These are phyloP conservation scores for Cydia amplana DNA, from an alignment of 1,140 invertebrate species.

Conservation along the genomic window DNA sequence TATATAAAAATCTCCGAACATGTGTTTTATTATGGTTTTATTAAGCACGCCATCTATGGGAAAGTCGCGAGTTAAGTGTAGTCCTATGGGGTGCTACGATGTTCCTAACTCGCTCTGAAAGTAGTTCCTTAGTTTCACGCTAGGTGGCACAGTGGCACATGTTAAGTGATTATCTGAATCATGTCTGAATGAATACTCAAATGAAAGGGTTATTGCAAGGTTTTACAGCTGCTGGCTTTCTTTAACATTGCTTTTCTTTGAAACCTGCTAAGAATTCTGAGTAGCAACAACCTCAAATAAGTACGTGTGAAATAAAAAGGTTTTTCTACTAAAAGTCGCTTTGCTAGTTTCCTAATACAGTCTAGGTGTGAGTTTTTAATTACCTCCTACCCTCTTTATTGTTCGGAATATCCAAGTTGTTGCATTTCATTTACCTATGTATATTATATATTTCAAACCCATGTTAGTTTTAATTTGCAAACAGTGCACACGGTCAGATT, in stretches of 20 bases:
- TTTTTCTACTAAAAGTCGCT: no score
- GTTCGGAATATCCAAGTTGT: no score
- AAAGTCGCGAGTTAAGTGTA: neutral
- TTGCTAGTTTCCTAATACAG: no score
- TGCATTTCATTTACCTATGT: no score
- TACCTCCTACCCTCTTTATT: no score
- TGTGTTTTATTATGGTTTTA: neutral
- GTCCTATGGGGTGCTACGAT: neutral
- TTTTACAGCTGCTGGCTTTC: neutral
- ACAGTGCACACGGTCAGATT: no score
- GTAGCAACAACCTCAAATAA: no score
- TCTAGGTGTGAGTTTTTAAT: no score
- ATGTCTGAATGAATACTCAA: neutral
- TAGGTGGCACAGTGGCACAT: neutral
- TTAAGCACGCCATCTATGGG: neutral
- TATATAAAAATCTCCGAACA: conserved; percentile 20
- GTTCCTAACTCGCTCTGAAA: neutral
- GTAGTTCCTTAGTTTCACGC: neutral
- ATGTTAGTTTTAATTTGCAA: no score
- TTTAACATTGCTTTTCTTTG: neutral
- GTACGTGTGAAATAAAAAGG: no score
- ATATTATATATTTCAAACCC: no score
- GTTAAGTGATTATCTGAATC: neutral
- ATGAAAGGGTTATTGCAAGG: neutral
- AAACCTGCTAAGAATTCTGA: no score